Evolutionary conservation across 1,140 invertebrate genomes (phyloP), one percentile per base, ranked within the genome.

Genomic region (Elymnias hypermnestra): DNA sequence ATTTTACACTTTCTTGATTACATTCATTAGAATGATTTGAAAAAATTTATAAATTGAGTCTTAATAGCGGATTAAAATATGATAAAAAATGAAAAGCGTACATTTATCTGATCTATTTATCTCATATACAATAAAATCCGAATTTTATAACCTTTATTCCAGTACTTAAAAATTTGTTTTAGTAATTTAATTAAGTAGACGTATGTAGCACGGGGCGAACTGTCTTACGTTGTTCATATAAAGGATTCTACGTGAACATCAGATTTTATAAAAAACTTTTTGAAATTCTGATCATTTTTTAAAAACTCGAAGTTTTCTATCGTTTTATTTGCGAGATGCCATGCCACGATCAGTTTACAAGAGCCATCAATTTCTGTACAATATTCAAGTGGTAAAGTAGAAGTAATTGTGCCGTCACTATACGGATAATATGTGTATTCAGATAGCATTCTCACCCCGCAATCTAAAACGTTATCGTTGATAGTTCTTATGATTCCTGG

Each of bases 301-400:
- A 81, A 48, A 28, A 70, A 73, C 36, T 81, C 81, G 28, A 77
- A 82, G 26, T 78, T 77, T 37, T 82, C 76, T 33, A 84, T 60
- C 5, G 66, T 69, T 6, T 58, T 39, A 41, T 84, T 84, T 2
- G 77, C 72, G 6, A 84, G 38, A 44, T 82, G 74, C 81, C 81
- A 84, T 0, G 71, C 76, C 2, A 77, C 50, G 0, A 74, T 60
- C 0, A 84, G 60, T 22, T 64, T 78, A 37, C 74, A 83, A 0
- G 65, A 53, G 5, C 68, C 64, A 25, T 72, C 65, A 10, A 46
- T 52, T 15, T 70, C 64, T 3, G 56, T 48, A 41, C 81, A 84
- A 47, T 84, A 84, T 18, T 82, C 81, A 10, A 65, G 39, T 0
- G 79, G 79, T 8, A 81, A 38, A 21, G 38, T 7, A 0, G 25